These are phyloP conservation scores for Crocallis elinguaria DNA, from an alignment of 2,888 invertebrate species.

Conservation along the genomic window DNA sequence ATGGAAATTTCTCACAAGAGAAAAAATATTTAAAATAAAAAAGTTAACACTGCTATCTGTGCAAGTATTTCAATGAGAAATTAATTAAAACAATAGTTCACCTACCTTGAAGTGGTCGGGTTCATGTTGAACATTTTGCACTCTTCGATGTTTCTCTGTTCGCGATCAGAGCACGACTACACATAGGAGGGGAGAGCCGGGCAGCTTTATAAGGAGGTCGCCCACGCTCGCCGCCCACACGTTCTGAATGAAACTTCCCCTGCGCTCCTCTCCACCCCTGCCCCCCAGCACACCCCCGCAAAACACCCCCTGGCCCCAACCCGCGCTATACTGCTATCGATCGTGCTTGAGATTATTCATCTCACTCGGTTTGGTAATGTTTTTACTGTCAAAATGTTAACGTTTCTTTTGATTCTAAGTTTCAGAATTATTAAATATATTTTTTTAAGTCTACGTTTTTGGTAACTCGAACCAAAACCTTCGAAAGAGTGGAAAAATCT, in stretches of 20 bases:
- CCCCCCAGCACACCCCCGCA: constrained; percentile 45
- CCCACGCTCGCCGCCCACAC: constrained; percentile 86
- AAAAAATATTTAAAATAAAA: too few species aligned
- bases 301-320: constrained; percentile 51
- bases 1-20: too few species aligned
- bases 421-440: background rate
- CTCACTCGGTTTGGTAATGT: constrained; percentile 63
- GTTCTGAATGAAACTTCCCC: constrained; percentile 87
- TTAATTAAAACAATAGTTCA: constrained; percentile 26
- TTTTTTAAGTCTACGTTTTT: background rate
- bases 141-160: constrained; percentile 53
- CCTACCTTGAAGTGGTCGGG: constrained; percentile 69
- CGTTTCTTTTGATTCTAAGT: constrained; percentile 18
- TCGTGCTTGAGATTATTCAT: constrained; percentile 80
- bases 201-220: constrained; percentile 76
- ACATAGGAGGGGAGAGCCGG: constrained; percentile 64
- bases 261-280: constrained; percentile 46
- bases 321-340: constrained; percentile 72
- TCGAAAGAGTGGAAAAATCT: constrained; percentile 9
- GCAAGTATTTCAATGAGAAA: background rate
- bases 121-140: constrained; percentile 71
- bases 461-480: background rate
- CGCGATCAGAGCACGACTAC: constrained; percentile 70
- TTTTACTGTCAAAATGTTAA: constrained; percentile 34
- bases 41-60: background rate